phyloP scores from a whole-genome alignment of 2,113 vertebrate genomes.

The Hippoglossus stenolepis region DNA sequence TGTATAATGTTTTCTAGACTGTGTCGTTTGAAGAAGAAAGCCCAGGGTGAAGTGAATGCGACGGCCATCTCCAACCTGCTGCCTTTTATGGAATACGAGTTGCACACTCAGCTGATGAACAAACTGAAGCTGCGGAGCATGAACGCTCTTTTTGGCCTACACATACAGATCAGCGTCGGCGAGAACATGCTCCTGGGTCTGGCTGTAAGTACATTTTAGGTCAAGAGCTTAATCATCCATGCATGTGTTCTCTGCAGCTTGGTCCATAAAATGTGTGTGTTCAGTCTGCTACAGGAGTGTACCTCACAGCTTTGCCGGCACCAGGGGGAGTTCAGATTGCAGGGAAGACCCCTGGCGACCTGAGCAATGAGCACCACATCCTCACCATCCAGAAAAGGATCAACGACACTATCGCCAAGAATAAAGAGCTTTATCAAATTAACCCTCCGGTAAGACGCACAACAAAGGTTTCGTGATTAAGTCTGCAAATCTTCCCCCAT shows the following conservation, averaged over 20 bases:
- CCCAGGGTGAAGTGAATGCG: slow-evolving; percentile 96
- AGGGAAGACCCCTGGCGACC: slow-evolving; percentile 93
- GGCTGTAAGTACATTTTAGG: slow-evolving; percentile 87
- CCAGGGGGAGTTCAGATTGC: slow-evolving; percentile 97
- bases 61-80: slow-evolving; percentile 94
- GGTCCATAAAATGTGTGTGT: slow-evolving; percentile 10
- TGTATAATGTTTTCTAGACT: slow-evolving; percentile 80
- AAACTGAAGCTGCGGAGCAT: slow-evolving; percentile 96
- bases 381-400: slow-evolving; percentile 97
- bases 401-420: slow-evolving; percentile 94
- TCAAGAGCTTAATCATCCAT: background rate
- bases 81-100: slow-evolving; percentile 98
- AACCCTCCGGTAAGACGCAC: slow-evolving; percentile 89
- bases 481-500: background rate
- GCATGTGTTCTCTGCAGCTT: background rate
- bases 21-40: slow-evolving; percentile 97
- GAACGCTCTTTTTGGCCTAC: slow-evolving; percentile 95
- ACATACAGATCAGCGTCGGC: slow-evolving; percentile 95
- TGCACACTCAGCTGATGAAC: slow-evolving; percentile 98
- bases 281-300: slow-evolving; percentile 97
- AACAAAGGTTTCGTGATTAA: background rate
- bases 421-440: slow-evolving; percentile 95
- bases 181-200: slow-evolving; percentile 97
- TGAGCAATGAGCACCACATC: slow-evolving; percentile 93
- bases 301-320: slow-evolving; percentile 90